Evolutionary conservation across 2,797 vertebrate genomes (phyloP).

Genomic region (Channa striata): DNA sequence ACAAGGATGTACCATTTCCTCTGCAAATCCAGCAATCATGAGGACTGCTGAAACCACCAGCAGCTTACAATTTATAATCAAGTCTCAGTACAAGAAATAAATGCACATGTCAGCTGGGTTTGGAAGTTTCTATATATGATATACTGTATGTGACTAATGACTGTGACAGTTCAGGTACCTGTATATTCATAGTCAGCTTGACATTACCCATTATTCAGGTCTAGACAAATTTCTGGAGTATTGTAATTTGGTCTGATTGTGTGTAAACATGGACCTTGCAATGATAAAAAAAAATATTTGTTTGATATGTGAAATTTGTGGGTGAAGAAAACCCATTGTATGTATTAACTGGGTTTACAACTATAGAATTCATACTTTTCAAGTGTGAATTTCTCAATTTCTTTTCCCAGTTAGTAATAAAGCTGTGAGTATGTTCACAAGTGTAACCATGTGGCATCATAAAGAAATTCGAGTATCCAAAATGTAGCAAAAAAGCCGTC

Average conservation of each 20-base stretch:
- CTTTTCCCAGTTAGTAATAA: slow-evolving; percentile 45
- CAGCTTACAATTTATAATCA: slow-evolving; percentile 66
- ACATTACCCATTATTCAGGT: slow-evolving; percentile 40
- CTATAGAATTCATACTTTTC: slow-evolving; percentile 27
- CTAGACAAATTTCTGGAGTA: slow-evolving; percentile 38
- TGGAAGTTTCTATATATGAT: slow-evolving; percentile 41
- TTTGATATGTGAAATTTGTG: slow-evolving; percentile 62
- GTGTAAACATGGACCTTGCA: slow-evolving; percentile 43
- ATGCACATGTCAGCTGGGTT: slow-evolving; percentile 52
- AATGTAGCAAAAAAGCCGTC: slow-evolving; percentile 55
- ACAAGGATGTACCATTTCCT: slow-evolving; percentile 60
- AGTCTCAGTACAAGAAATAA: slow-evolving; percentile 60
- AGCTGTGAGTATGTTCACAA: slow-evolving; percentile 32
- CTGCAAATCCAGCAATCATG: slow-evolving; percentile 71
- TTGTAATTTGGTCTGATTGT: slow-evolving; percentile 31
- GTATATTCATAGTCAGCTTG: slow-evolving; percentile 45
- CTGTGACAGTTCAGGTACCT: slow-evolving; percentile 43
- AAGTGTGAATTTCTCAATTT: slow-evolving; percentile 29
- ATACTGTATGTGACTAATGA: slow-evolving; percentile 51
- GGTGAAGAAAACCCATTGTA: slow-evolving; percentile 54
- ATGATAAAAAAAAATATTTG: slow-evolving; percentile 48
- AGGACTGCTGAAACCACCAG: slow-evolving; percentile 70
- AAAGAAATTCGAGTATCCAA: slow-evolving; percentile 61
- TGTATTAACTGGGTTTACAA: slow-evolving; percentile 33
- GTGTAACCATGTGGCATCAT: slow-evolving; percentile 55